Evolutionary conservation across 2,797 vertebrate species (phyloP).

Genomic region (Hypotaenidia philippensis): DNA sequence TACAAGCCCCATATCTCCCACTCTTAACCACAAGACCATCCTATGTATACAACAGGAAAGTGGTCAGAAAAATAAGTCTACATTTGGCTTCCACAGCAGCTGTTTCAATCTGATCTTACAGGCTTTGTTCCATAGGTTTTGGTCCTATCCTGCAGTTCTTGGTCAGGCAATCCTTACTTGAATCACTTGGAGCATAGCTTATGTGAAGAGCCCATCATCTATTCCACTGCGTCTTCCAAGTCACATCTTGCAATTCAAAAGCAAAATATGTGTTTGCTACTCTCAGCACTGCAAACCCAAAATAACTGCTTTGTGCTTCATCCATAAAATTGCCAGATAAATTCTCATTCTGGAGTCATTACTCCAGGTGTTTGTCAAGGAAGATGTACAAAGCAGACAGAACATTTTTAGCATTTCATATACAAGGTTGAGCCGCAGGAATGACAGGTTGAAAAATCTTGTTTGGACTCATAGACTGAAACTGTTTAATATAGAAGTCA

Average conservation of each 20-base stretch:
- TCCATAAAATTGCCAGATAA: constrained; percentile 38
- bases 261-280: accelerated
- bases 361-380: constrained; percentile 59
- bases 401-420: constrained; percentile 40
- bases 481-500: constrained; percentile 36
- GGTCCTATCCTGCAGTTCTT: neutral
- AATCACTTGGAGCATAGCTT: neutral
- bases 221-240: neutral
- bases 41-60: accelerated
- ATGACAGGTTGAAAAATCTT: constrained; percentile 57
- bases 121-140: neutral
- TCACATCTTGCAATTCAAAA: neutral
- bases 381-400: constrained; percentile 29
- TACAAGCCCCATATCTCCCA: accelerated
- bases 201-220: neutral
- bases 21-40: neutral
- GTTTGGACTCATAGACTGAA: constrained; percentile 49
- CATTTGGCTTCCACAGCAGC: neutral
- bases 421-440: neutral
- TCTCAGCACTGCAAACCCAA: neutral
- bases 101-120: neutral
- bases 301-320: neutral
- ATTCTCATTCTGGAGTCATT: constrained; percentile 9
- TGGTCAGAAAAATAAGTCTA: neutral
- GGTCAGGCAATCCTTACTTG: neutral